Evolutionary conservation across 2,797 vertebrate genomes (phyloP).

Genomic region (Megaceryle alcyon): DNA sequence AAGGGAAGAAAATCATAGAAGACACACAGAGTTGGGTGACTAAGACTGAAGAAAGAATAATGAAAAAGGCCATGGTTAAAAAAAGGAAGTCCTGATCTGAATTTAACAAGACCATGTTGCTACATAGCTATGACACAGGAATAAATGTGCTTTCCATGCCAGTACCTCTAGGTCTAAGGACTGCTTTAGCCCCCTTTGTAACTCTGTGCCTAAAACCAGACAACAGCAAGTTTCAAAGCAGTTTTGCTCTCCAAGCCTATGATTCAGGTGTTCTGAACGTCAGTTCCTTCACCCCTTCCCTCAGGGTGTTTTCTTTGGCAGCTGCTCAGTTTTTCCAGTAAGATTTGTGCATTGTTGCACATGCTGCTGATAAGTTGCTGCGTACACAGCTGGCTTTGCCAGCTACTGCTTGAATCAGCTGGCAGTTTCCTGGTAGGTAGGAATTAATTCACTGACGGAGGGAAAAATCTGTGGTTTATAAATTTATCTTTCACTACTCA

Average conservation of each 20-base stretch:
- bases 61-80: not conserved
- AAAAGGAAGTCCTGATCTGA: not conserved
- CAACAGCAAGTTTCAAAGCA: not conserved
- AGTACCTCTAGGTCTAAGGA: not conserved
- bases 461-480: not conserved
- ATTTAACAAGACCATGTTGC: not conserved
- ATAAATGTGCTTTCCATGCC: not conserved
- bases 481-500: not conserved
- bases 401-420: conserved; percentile 23
- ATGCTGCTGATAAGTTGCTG: not conserved
- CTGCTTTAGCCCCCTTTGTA: not conserved
- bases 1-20: not conserved
- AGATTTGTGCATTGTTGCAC: not conserved
- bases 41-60: not conserved
- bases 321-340: conserved; percentile 43
- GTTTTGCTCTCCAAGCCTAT: not conserved
- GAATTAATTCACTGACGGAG: conserved; percentile 26
- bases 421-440: conserved; percentile 9
- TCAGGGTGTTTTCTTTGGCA: conserved; percentile 46
- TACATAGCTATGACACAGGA: not conserved
- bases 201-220: not conserved
- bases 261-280: conserved; percentile 34
- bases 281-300: not conserved
- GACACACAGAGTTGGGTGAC: not conserved
- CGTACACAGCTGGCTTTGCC: not conserved